Evolutionary conservation across 2,113 vertebrate genomes (phyloP).

Genomic region (Microtus montanus): DNA sequence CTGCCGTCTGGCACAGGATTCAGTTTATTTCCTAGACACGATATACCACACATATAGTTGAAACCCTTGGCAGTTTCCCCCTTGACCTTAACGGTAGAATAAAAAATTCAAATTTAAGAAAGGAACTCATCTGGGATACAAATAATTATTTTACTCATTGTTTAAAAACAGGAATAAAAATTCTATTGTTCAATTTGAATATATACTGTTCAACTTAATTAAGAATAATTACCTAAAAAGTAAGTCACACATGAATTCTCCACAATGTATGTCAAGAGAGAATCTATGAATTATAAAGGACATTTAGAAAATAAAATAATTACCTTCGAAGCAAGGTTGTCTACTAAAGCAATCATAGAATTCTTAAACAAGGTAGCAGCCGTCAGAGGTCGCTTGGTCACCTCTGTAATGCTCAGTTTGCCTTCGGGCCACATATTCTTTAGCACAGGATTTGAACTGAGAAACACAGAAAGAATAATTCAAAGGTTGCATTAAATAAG

Average conservation of each 20-base stretch:
- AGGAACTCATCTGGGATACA: not conserved
- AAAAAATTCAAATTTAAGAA: slow-evolving; percentile 48
- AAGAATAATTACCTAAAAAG: slow-evolving; percentile 28
- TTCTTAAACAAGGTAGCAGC: slow-evolving; percentile 97
- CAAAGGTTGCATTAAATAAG: slow-evolving; percentile 21
- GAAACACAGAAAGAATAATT: slow-evolving; percentile 60
- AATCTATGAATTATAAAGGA: slow-evolving; percentile 11
- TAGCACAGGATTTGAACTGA: slow-evolving; percentile 94
- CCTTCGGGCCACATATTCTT: slow-evolving; percentile 99
- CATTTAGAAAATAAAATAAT: slow-evolving; percentile 36
- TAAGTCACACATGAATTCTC: not conserved
- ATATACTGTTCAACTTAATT: slow-evolving; percentile 17
- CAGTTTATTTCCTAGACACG: not conserved
- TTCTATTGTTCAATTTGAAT: slow-evolving; percentile 26
- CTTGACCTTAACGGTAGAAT: not conserved
- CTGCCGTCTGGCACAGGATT: not conserved
- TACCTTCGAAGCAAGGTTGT: slow-evolving; percentile 98
- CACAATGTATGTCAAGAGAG: not conserved
- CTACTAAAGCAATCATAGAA: slow-evolving; percentile 98
- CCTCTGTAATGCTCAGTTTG: slow-evolving; percentile 97
- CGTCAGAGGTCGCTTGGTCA: slow-evolving; percentile 96
- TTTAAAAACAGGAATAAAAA: not conserved
- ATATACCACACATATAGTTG: not conserved
- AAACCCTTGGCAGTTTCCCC: not conserved
- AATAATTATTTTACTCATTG: slow-evolving; percentile 36